These are phyloP conservation scores for Ichneumoninae sp. DNA, from an alignment of 2,888 invertebrate genomes.

Conservation along the genomic window DNA sequence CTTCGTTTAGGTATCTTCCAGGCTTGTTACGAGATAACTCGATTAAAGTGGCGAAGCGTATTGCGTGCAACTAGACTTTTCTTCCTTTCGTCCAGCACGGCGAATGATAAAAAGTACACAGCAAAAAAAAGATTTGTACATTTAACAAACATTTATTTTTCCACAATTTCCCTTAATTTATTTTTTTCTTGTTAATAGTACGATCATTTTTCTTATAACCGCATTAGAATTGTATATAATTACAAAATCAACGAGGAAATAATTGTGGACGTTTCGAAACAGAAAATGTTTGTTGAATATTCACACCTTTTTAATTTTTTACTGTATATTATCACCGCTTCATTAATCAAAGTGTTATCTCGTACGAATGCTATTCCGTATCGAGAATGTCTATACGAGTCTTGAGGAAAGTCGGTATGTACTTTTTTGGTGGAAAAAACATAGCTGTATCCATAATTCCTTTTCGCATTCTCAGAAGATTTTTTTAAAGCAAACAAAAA, in stretches of 20 bases:
- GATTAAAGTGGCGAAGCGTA: slow-evolving; percentile 28
- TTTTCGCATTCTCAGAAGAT: neutral
- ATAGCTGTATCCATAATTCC: neutral
- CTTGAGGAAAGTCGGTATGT: neutral
- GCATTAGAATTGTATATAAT: neutral
- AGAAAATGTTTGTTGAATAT: neutral
- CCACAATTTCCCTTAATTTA: neutral
- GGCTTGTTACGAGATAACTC: slow-evolving; percentile 42
- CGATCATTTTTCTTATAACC: neutral
- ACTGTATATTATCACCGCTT: neutral
- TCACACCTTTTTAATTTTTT: neutral
- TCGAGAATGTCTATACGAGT: neutral
- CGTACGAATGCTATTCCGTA: neutral
- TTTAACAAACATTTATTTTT: neutral
- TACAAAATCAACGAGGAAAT: neutral
- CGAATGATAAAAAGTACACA: neutral
- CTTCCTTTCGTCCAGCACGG: neutral
- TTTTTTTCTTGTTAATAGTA: neutral
- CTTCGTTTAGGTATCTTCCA: slow-evolving; percentile 37
- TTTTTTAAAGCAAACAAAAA: neutral
- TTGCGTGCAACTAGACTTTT: neutral
- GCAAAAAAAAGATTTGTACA: neutral
- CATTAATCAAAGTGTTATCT: neutral
- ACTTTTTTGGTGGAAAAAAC: neutral
- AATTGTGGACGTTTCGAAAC: no score